Percentiles rank a stretch among this genome's conserved stretches.
phyloP scores from a whole-genome alignment of 2,113 vertebrate genomes.

The Euleptes europaea region DNA sequence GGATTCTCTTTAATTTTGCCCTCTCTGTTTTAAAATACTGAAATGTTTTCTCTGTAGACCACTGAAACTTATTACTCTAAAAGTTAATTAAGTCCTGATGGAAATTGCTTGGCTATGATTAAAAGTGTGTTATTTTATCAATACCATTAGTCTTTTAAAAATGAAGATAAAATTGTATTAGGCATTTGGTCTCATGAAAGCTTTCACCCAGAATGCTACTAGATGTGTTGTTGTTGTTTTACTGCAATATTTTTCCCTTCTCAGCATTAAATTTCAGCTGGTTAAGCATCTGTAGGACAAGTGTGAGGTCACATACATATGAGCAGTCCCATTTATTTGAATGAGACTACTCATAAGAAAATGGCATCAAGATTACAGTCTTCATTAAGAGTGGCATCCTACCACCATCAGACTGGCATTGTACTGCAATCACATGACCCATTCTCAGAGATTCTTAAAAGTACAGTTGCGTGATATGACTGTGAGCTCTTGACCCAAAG shows the following conservation, averaged over 20 bases:
- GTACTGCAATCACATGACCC: not conserved
- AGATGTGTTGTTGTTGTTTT: not conserved
- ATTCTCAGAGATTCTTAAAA: not conserved
- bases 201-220: not conserved
- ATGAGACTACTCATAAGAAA: not conserved
- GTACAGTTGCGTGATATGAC: no score
- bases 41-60: conserved; percentile 4
- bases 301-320: not conserved
- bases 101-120: conserved; percentile 34
- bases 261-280: not conserved
- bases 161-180: conserved; percentile 7
- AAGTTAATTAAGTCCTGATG: conserved; percentile 28
- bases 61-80: conserved; percentile 42
- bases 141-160: conserved; percentile 14
- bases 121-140: conserved; percentile 32
- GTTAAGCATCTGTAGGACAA: not conserved
- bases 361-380: not conserved
- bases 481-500: no score
- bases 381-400: not conserved
- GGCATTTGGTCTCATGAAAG: not conserved
- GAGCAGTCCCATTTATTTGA: not conserved
- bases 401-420: not conserved
- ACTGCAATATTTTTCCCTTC: not conserved
- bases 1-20: conserved; percentile 12
- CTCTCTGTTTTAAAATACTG: conserved; percentile 27